phyloP scores from a whole-genome alignment of 2,113 vertebrate species.

The Climacteris rufus region DNA sequence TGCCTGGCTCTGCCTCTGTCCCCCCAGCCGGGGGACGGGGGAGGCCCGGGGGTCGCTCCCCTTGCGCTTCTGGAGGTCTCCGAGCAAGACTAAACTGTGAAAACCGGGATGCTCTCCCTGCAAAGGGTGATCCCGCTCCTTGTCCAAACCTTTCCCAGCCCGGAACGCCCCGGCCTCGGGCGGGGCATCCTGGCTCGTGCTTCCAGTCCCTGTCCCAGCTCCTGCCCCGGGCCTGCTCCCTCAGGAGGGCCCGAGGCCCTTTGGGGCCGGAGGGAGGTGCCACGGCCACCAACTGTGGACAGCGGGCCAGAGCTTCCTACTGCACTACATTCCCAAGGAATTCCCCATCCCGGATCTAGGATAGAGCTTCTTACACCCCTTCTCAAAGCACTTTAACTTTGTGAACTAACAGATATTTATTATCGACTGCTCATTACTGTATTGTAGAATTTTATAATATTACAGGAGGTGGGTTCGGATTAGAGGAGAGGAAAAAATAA shows the following conservation, averaged over 20 bases:
- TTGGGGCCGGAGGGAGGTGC: background rate
- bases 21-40: background rate
- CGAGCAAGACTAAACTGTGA: constrained; percentile 73
- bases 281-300: background rate
- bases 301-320: constrained; percentile 41
- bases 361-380: constrained; percentile 44
- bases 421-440: background rate
- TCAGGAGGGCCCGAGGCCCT: background rate
- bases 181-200: background rate
- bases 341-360: background rate
- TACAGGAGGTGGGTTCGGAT: background rate
- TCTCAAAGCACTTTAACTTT: constrained; percentile 77
- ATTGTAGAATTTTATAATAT: constrained; percentile 32
- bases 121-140: background rate
- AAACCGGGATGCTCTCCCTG: background rate
- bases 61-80: background rate
- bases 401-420: constrained; percentile 75
- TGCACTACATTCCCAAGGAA: constrained; percentile 35
- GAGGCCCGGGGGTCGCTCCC: background rate
- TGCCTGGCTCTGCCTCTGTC: background rate
- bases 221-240: background rate
- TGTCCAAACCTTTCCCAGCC: background rate
- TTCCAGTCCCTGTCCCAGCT: background rate
- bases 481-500: background rate
- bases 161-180: background rate